Conservation (phyloP, 2,113 vertebrate species). For the Misgurnus anguillicaudatus region DNA sequence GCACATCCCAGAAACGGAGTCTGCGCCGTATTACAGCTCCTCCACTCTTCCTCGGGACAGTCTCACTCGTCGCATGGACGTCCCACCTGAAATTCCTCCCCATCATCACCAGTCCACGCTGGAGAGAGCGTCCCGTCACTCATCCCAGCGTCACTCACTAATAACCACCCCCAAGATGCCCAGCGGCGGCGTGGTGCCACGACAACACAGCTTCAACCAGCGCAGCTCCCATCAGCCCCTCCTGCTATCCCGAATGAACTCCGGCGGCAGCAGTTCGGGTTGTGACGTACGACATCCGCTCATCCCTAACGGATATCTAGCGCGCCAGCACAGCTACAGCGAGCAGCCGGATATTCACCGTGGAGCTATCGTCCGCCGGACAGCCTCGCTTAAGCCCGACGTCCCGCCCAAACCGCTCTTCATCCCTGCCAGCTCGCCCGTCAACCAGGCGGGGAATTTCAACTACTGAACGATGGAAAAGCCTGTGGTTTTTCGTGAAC, state of each 20-base stretch:
- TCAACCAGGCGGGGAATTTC: slow-evolving; percentile 78
- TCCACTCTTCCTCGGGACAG: slow-evolving; percentile 81
- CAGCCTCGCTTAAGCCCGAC: slow-evolving; percentile 79
- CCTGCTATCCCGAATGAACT: slow-evolving; percentile 81
- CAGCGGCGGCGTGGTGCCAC: slow-evolving; percentile 72
- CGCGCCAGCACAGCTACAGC: slow-evolving; percentile 79
- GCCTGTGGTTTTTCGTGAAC: slow-evolving; percentile 38
- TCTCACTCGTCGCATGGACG: slow-evolving; percentile 83
- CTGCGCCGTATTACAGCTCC: slow-evolving; percentile 78
- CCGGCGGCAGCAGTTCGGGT: slow-evolving; percentile 73
- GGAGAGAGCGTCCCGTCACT: slow-evolving; percentile 72
- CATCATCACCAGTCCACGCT: slow-evolving; percentile 74
- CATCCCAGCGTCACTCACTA: slow-evolving; percentile 79
- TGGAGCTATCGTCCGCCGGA: slow-evolving; percentile 74
- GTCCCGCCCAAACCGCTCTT: slow-evolving; percentile 78
- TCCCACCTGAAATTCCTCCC: slow-evolving; percentile 78
- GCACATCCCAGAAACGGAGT: slow-evolving; percentile 77
- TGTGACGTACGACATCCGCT: slow-evolving; percentile 76
- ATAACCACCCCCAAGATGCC: slow-evolving; percentile 73
- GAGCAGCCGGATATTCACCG: slow-evolving; percentile 76
- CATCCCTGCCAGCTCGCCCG: slow-evolving; percentile 80
- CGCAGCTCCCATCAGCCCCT: slow-evolving; percentile 73
- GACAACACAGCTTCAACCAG: slow-evolving; percentile 81
- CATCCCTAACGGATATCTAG: slow-evolving; percentile 74
- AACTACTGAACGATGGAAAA: slow-evolving; percentile 74